Base-by-base conservation (phyloP, 1,140 invertebrate genomes). In the Lithobius niger region DNA sequence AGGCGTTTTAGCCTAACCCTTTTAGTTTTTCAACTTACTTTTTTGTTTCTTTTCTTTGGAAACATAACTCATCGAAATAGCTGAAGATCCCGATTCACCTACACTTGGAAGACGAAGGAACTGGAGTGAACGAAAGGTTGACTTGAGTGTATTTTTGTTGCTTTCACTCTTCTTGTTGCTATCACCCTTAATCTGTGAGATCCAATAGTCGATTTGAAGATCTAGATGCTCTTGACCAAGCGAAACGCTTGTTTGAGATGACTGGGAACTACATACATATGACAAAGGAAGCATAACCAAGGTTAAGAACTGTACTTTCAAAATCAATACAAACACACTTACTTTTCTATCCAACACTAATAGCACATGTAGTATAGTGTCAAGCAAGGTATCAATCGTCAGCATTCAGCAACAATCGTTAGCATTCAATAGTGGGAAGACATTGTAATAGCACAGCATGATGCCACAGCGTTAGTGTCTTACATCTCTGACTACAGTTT, bases 31-130 rank as follows among this genome's bases (percentile, higher is more conserved):
- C n/a, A n/a, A 47, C 65, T 64, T 60, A 74, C 71, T 74, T 60
- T 74, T 96, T 67, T 94, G 90, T 69, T 96, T 96, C 74, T 96
- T 96, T 70, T 96, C 92, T 71, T 93, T 94, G 49, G 84, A 91
- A 27, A 86, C 82, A 66, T 91, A 92, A 47, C 82, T 84, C 73
- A 96, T 81, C 40, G 78, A 81, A 59, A 90, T 71, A 65, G 77
- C 72, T 59, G 74, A 65, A 19, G 63, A 56, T 4, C 67, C 62
- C 19, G 59, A 52, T 40, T 68, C 75, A 1, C 71, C 71, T 3
- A 66, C 57, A 0, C 65, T 61, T 59, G 77, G 75, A 63, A 79
- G 76, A 54, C 86, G 76, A 48, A 83, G 81, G 2, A 89, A 83
- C 63, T 88, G 82, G 10, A 92, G 70, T 21, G 82, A 83, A 42